These are phyloP conservation scores for Chironomus tepperi DNA, from an alignment of 1,140 invertebrate species.

Conservation along the genomic window DNA sequence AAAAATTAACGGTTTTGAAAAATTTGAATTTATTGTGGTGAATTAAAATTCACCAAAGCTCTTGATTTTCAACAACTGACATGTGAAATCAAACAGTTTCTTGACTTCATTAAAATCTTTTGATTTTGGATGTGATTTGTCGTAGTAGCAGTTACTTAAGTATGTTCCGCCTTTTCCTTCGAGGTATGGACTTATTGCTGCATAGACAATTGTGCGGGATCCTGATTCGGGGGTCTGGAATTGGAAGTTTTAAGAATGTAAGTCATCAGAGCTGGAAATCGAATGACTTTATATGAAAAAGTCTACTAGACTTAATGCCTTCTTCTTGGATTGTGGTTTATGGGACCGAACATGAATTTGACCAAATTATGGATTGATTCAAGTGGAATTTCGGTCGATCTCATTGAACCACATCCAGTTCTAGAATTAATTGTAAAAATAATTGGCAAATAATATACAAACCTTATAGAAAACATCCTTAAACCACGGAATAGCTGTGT, in stretches of 20 bases:
- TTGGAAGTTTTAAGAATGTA: conserved; percentile 38
- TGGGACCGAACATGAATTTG: too few relatives aligned
- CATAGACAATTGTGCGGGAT: conserved; percentile 60
- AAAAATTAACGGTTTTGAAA: background rate
- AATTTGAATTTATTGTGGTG: background rate
- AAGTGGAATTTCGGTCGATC: too few relatives aligned
- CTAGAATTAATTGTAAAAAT: too few relatives aligned
- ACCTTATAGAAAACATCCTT: conserved; percentile 55
- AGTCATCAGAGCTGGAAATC: too few relatives aligned
- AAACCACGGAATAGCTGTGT: conserved; percentile 48
- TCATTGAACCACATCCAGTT: too few relatives aligned
- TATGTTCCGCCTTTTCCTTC: conserved; percentile 67
- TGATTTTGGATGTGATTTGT: conserved; percentile 33
- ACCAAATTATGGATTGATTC: too few relatives aligned
- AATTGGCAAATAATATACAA: too few relatives aligned
- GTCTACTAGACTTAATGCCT: too few relatives aligned
- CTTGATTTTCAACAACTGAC: conserved; percentile 41
- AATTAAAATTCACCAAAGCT: conserved; percentile 34
- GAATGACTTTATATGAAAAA: too few relatives aligned
- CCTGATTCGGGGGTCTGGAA: conserved; percentile 67
- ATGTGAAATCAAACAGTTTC: conserved; percentile 43
- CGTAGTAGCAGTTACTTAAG: conserved; percentile 55
- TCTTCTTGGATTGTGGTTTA: too few relatives aligned
- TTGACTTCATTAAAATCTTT: conserved; percentile 36
- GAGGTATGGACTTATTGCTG: conserved; percentile 60